Evolutionary conservation across 1,140 invertebrate species (phyloP).

Genomic region (Colletes latitarsis): DNA sequence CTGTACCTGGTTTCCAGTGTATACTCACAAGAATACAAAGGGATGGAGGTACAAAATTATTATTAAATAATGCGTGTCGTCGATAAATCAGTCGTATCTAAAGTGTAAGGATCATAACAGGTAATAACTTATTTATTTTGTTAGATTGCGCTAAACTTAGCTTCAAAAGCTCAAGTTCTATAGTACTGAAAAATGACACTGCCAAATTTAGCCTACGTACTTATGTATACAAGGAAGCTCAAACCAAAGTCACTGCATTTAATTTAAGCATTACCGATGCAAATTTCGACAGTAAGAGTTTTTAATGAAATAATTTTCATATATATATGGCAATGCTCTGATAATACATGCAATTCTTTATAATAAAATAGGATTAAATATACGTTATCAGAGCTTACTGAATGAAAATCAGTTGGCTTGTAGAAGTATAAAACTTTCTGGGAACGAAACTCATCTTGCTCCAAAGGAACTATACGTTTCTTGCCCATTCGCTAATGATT

Average conservation of each 20-base stretch:
- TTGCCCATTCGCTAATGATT: constrained; percentile 68
- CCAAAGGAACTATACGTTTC: constrained; percentile 68
- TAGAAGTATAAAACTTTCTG: constrained; percentile 62
- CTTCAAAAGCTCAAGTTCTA: constrained; percentile 65
- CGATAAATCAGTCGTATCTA: neutral
- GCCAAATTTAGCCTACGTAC: constrained; percentile 67
- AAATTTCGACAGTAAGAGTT: constrained; percentile 70
- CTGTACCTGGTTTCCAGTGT: constrained; percentile 59
- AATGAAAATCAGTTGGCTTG: constrained; percentile 64
- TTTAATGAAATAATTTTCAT: neutral
- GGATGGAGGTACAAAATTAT: constrained; percentile 61
- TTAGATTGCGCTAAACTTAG: constrained; percentile 68
- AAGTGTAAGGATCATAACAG: neutral
- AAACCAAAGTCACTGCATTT: constrained; percentile 69
- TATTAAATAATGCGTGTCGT: neutral
- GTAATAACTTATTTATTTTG: neutral
- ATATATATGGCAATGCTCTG: no score
- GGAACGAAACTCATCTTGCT: constrained; percentile 39
- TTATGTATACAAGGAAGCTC: constrained; percentile 58
- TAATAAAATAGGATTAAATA: constrained; percentile 64
- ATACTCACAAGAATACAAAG: constrained; percentile 63
- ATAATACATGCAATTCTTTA: neutral
- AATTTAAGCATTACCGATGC: constrained; percentile 72
- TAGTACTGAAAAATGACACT: constrained; percentile 39
- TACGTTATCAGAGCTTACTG: constrained; percentile 70